Conservation (phyloP, 2,797 vertebrate species). For the Spinibarbus caldwelli region DNA sequence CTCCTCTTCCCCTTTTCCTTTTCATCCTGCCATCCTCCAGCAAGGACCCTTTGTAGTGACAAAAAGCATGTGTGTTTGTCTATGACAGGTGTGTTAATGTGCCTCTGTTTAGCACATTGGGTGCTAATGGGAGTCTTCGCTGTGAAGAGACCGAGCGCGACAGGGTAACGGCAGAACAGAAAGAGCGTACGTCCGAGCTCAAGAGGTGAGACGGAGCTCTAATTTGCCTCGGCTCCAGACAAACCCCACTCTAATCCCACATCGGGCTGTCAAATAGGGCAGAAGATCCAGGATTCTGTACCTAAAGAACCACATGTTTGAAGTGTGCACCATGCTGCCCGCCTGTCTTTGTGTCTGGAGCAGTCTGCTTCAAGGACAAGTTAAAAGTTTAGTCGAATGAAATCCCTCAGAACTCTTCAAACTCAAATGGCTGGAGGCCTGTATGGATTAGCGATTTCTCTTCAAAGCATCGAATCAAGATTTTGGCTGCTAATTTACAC, state of each 20-base stretch:
- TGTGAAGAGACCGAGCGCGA: slow-evolving; percentile 50
- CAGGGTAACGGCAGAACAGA: slow-evolving; percentile 4
- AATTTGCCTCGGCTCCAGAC: slow-evolving; percentile 48
- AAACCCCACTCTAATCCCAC: slow-evolving; percentile 52
- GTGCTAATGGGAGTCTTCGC: slow-evolving; percentile 55
- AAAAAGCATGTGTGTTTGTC: slow-evolving; percentile 46
- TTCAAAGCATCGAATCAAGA: slow-evolving; percentile 39
- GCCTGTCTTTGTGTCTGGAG: slow-evolving; percentile 47
- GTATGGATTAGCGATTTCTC: slow-evolving; percentile 39
- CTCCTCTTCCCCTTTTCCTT: slow-evolving; percentile 26
- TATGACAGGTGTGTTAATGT: slow-evolving; percentile 54
- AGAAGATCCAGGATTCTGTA: slow-evolving; percentile 51
- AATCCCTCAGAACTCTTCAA: slow-evolving; percentile 40
- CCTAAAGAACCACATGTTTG: slow-evolving; percentile 37
- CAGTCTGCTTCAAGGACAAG: slow-evolving; percentile 52
- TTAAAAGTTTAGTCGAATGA: slow-evolving; percentile 48
- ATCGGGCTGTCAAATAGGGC: slow-evolving; percentile 36
- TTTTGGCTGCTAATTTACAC: slow-evolving; percentile 28
- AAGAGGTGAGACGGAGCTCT: slow-evolving; percentile 21
- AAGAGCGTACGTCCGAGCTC: neutral
- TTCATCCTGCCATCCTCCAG: slow-evolving; percentile 26
- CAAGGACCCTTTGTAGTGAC: slow-evolving; percentile 36
- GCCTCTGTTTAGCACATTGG: slow-evolving; percentile 57
- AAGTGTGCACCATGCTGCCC: slow-evolving; percentile 30
- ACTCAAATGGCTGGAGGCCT: slow-evolving; percentile 34